Evolutionary conservation across 2,113 vertebrate genomes (phyloP).

Genomic region (Tor tambroides): DNA sequence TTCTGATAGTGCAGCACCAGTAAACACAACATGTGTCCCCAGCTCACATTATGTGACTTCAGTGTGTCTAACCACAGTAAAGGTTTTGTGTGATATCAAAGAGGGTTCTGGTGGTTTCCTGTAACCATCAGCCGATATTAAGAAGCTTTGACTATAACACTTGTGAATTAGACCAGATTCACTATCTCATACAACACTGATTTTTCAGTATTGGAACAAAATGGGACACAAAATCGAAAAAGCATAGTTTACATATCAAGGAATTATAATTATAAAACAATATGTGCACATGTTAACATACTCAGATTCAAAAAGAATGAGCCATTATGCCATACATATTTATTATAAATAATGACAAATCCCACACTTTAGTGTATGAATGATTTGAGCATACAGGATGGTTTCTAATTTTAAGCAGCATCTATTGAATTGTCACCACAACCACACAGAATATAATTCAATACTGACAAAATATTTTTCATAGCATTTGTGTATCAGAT

Average conservation of each 20-base stretch:
- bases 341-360: neutral
- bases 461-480: neutral
- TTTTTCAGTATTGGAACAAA: neutral
- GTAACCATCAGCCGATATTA: conserved; percentile 9
- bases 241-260: neutral
- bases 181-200: neutral
- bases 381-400: neutral
- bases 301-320: neutral
- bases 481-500: neutral
- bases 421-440: neutral
- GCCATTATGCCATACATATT: neutral
- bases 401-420: neutral
- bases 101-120: conserved; percentile 6
- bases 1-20: conserved; percentile 3
- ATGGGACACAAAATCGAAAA: neutral
- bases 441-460: neutral
- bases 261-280: neutral
- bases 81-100: conserved; percentile 35
- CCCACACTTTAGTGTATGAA: neutral
- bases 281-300: neutral
- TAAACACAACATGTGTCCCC: conserved; percentile 27
- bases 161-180: conserved; percentile 7
- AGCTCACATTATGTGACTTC: conserved; percentile 7
- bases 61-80: conserved; percentile 16
- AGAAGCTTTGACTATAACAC: neutral